A percentile compares a stretch with the other conserved stretches of the same genome.
These are phyloP conservation scores for Dermatophagoides farinae DNA, from an alignment of 1,140 invertebrate genomes.

Conservation along the genomic window DNA sequence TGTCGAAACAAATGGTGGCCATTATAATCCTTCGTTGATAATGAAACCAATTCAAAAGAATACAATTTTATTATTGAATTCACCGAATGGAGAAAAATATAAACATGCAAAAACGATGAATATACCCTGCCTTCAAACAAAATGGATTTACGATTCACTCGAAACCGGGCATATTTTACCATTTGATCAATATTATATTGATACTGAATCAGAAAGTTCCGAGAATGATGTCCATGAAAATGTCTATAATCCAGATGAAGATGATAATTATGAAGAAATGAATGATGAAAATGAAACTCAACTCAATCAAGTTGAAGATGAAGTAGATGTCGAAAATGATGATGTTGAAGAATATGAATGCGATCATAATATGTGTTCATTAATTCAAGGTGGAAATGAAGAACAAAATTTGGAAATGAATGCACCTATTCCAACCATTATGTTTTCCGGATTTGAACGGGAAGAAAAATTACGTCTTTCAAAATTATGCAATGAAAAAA, in stretches of 20 bases:
- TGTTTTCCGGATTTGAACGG: too few species aligned
- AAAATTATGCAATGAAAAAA: too few species aligned
- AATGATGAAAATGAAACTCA: background rate
- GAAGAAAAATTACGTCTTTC: too few species aligned
- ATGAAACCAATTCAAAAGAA: background rate
- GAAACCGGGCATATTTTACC: background rate
- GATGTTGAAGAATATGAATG: too few species aligned
- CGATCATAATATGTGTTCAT: too few species aligned
- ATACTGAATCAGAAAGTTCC: background rate
- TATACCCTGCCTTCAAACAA: background rate
- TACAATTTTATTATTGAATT: background rate
- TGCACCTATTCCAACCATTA: too few species aligned
- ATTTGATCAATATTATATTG: background rate
- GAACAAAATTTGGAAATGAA: too few species aligned
- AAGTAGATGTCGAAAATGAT: too few species aligned
- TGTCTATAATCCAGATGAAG: too few species aligned
- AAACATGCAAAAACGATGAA: background rate
- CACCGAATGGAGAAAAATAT: constrained; percentile 1
- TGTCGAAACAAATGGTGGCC: background rate
- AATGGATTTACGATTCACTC: constrained; percentile 11
- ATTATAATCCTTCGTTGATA: background rate
- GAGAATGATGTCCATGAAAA: too few species aligned
- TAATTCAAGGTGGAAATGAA: too few species aligned
- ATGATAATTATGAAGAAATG: background rate
- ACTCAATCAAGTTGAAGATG: too few species aligned